Conservation (phyloP, 1,140 invertebrate genomes). For the Drosophila lini region DNA sequence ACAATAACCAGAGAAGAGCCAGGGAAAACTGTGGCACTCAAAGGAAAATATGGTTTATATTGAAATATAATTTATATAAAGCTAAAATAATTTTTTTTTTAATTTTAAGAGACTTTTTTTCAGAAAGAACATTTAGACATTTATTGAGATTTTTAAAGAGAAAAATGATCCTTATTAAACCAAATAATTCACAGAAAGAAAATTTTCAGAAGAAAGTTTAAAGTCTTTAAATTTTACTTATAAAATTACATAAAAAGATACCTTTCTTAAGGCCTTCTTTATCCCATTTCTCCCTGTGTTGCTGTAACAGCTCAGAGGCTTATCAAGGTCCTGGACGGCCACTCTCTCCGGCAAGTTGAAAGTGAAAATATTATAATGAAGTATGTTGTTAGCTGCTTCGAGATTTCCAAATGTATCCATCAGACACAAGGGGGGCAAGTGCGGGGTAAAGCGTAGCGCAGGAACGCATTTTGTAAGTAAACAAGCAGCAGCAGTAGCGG, state of each 20-base stretch:
- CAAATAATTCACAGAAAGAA: background rate
- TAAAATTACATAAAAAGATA: background rate
- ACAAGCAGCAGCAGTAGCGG: slow-evolving; percentile 48
- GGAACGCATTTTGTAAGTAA: slow-evolving; percentile 77
- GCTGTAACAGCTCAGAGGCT: background rate
- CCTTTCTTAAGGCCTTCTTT: background rate
- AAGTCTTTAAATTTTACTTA: background rate
- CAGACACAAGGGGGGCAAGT: slow-evolving; percentile 32
- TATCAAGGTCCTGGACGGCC: background rate
- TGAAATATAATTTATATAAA: background rate
- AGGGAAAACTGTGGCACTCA: slow-evolving; percentile 4
- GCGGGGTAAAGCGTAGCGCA: background rate
- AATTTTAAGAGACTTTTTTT: background rate
- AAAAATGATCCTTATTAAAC: background rate
- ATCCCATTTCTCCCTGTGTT: background rate
- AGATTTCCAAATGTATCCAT: slow-evolving; percentile 81
- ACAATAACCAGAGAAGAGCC: slow-evolving; percentile 53
- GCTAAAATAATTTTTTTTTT: too few species aligned
- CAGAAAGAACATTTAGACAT: background rate
- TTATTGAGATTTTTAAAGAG: background rate
- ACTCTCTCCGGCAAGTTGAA: slow-evolving; percentile 69
- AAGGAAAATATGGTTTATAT: background rate
- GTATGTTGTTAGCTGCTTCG: slow-evolving; percentile 81
- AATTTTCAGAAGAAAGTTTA: background rate
- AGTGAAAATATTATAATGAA: slow-evolving; percentile 83